These are phyloP conservation scores for Delphinus delphis DNA, from an alignment of 2,113 vertebrate species.

Conservation along the genomic window DNA sequence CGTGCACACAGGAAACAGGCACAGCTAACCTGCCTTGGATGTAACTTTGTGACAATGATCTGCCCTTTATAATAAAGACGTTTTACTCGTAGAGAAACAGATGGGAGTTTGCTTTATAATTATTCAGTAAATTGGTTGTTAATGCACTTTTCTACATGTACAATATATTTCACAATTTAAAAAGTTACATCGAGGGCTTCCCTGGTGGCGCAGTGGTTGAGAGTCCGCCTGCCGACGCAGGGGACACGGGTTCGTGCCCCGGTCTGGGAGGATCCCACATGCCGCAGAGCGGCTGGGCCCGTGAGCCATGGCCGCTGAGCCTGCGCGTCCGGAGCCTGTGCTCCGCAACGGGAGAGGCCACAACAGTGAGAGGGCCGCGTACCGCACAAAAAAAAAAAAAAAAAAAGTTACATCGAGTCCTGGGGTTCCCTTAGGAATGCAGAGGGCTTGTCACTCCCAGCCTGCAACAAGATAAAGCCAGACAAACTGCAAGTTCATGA, in stretches of 20 bases:
- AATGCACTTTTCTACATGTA: neutral
- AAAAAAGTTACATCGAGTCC: neutral
- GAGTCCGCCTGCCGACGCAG: no score
- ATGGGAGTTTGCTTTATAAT: rapidly evolving
- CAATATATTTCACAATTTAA: no score
- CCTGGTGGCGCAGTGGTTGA: no score
- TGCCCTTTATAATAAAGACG: rapidly evolving
- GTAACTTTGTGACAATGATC: neutral
- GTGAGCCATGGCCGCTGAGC: no score
- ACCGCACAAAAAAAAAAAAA: no score
- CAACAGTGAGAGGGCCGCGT: no score
- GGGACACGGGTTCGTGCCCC: no score
- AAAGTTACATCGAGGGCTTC: neutral
- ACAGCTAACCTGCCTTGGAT: neutral
- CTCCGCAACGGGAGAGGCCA: no score
- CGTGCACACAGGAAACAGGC: rapidly evolving
- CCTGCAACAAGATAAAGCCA: neutral
- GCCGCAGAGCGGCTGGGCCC: no score
- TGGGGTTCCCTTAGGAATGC: neutral
- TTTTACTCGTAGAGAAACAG: neutral
- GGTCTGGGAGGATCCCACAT: no score
- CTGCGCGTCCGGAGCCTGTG: no score
- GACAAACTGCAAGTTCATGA: rapidly evolving
- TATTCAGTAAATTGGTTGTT: neutral
- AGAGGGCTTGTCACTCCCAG: rapidly evolving